A percentile compares a stretch with the other conserved stretches of the same genome.
Conservation (phyloP, 2,113 vertebrate species). For the sheep (Ovis aries) region DNA sequence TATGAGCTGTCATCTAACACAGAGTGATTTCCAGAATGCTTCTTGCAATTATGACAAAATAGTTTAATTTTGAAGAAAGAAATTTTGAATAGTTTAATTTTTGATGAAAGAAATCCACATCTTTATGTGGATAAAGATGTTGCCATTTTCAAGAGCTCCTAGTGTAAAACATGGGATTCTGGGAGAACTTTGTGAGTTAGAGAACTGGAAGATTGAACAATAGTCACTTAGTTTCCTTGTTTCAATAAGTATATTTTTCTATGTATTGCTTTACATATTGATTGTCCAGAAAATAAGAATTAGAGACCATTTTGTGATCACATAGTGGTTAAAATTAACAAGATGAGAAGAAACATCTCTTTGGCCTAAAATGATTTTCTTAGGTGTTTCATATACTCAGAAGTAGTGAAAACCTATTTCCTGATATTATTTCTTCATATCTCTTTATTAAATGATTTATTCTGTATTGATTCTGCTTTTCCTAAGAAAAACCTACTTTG, state of each 20-base stretch:
- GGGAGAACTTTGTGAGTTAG: not conserved
- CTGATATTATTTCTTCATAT: constrained; percentile 40
- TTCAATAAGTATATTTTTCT: not conserved
- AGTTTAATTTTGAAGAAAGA: not conserved
- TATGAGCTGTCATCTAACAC: not conserved
- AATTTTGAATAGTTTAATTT: not conserved
- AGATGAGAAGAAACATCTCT: not conserved
- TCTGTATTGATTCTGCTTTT: constrained; percentile 41
- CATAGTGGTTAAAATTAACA: not conserved
- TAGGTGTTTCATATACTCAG: constrained; percentile 27
- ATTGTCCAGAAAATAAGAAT: not conserved
- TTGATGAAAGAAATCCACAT: not conserved
- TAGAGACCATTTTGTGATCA: not conserved
- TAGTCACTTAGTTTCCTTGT: not conserved
- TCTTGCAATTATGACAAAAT: not conserved
- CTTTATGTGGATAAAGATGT: not conserved
- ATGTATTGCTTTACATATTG: not conserved
- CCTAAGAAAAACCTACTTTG: constrained; percentile 56
- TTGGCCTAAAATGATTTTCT: constrained; percentile 39
- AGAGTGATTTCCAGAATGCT: not conserved
- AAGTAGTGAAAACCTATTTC: not conserved
- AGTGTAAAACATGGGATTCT: not conserved
- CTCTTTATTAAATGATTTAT: constrained; percentile 57
- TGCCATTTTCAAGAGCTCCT: not conserved
- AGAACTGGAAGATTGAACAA: not conserved